These are phyloP conservation scores for Anastrepha obliqua DNA, from an alignment of 1,140 invertebrate species.

Conservation along the genomic window DNA sequence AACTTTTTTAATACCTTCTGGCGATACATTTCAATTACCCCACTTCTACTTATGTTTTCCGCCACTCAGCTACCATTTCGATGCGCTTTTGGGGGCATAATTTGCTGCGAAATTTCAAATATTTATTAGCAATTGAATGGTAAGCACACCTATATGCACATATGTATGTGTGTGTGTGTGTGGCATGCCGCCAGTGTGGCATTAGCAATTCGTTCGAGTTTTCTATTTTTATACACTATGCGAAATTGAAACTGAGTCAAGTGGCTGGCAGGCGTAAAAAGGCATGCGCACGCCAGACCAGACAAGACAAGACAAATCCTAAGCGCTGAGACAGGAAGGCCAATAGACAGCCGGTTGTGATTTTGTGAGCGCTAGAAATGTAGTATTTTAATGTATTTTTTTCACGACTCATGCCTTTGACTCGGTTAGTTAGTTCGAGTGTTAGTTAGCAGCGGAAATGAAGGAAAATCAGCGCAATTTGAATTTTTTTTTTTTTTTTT, in stretches of 20 bases:
- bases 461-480: not conserved
- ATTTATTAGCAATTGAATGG: conserved; percentile 1
- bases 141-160: not conserved
- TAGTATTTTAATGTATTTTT: not conserved
- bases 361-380: not conserved
- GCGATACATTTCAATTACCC: not conserved
- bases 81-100: conserved; percentile 19
- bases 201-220: conserved; percentile 12
- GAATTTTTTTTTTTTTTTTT: not conserved
- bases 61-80: not conserved
- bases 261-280: not conserved
- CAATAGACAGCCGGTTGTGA: not conserved
- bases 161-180: not conserved
- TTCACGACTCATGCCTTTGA: not conserved
- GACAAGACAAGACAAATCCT: not conserved
- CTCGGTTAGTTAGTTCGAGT: not conserved
- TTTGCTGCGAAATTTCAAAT: conserved; percentile 35
- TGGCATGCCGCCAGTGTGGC: not conserved
- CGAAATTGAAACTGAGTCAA: not conserved
- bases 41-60: not conserved
- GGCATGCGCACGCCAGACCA: not conserved
- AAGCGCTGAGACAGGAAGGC: not conserved
- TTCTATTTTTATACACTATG: not conserved
- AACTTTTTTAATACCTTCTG: not conserved
- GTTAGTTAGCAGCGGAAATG: conserved; percentile 21